Conservation (phyloP, 1,140 invertebrate genomes). For the Anastrepha obliqua region DNA sequence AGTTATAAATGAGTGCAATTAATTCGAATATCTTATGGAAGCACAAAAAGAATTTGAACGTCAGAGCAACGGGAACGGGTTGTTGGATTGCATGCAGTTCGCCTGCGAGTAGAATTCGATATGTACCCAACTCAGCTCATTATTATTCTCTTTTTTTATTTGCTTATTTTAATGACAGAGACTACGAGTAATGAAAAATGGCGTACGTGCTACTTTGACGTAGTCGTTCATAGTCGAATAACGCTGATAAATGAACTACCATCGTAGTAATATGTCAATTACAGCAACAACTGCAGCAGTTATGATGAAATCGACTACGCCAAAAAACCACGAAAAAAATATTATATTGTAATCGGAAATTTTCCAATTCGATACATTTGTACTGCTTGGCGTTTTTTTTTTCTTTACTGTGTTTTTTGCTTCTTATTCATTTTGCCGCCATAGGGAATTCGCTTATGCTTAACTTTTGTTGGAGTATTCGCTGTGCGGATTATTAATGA, state of each 20-base stretch:
- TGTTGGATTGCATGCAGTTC: not conserved
- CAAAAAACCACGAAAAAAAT: too few relatives aligned
- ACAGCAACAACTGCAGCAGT: not conserved
- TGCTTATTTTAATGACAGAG: not conserved
- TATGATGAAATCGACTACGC: too few relatives aligned
- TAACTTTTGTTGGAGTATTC: not conserved
- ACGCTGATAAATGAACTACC: slow-evolving; percentile 15
- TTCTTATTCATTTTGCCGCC: not conserved
- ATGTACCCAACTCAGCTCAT: not conserved
- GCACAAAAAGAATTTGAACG: not conserved
- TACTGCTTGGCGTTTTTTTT: not conserved
- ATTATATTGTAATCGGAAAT: not conserved
- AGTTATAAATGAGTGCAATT: slow-evolving; percentile 9
- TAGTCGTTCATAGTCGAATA: slow-evolving; percentile 14
- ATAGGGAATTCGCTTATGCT: not conserved
- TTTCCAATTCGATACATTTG: slow-evolving; percentile 15
- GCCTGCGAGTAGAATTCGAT: not conserved
- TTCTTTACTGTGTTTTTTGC: not conserved
- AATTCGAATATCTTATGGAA: not conserved
- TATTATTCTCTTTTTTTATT: not conserved
- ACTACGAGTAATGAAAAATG: slow-evolving; percentile 4
- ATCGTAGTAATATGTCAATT: slow-evolving; percentile 6
- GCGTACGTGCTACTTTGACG: slow-evolving; percentile 6
- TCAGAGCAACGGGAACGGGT: not conserved
- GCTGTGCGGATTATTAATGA: slow-evolving; percentile 33